Base-by-base conservation (phyloP, 2,113 vertebrate genomes). In the Xiphophorus hellerii region DNA sequence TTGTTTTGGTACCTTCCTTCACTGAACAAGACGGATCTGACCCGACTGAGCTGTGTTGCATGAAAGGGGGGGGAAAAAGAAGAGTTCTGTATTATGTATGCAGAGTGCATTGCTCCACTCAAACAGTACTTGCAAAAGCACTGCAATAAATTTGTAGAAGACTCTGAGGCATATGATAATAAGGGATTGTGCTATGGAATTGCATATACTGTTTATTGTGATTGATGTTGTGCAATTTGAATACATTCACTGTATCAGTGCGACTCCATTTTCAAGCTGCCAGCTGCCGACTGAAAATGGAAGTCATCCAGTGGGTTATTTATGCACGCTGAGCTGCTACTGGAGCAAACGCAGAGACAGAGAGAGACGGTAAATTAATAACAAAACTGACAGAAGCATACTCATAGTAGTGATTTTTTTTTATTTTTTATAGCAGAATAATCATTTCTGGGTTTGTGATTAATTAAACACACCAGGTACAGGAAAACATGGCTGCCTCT, bases 231-330 rank as follows among this genome's bases (percentile, higher is more conserved):
- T 72, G 62, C 42, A 54, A 87, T 88, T 77, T 80, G 66, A 88
- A 89, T 81, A 78, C 58, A 82, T 86, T 84, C 73, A 67, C 73
- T 44, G 35, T 69, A 66, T 77, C 75, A 80, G 27, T 69, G 74
- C 65, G 33, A 76, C 58, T 73, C 29, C 54, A 76, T 88, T 90
- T 90, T 73, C 44, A 48, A 48, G 44, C 44, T 20, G 44, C 44
- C 82, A 87, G 87, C 80, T 84, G 80, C 74, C 67, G 71, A 42
- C 78, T 62, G 81, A n/a, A 85, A 87, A 90, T 85, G 80, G 74
- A 90, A 92, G 90, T 86, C 35, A 79, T 69, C 66, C 60, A 11
- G 78, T 89, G 66, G 86, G 89, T 90, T 90, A 90, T 93, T 81
- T 81, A 92, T 88, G 74, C 33, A 60, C 37, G 51, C n/a, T 37